Evolutionary conservation across 2,113 vertebrate genomes (phyloP).

Genomic region (Epinephelus fuscoguttatus): DNA sequence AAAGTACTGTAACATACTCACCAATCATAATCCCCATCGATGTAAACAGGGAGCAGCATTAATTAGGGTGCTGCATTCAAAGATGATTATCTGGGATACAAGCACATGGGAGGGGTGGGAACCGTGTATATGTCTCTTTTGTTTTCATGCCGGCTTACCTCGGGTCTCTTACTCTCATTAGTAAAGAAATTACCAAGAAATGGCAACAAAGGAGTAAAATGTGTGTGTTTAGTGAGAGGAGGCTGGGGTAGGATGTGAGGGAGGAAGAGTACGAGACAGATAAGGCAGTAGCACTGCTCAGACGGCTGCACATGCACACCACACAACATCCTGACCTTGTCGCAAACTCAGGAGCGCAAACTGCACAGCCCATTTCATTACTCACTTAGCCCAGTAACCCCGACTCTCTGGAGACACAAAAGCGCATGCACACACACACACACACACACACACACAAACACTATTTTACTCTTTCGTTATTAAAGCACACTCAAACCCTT

Average conservation of each 20-base stretch:
- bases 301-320: conserved; percentile 22
- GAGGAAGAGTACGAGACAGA: conserved; percentile 30
- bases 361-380: conserved; percentile 49
- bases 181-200: neutral
- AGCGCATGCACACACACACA: conserved; percentile 29
- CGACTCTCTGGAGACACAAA: conserved; percentile 6
- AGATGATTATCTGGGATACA: conserved; percentile 44
- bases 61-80: conserved; percentile 46
- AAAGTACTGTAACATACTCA: conserved; percentile 32
- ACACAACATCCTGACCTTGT: conserved; percentile 57
- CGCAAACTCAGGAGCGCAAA: conserved; percentile 52
- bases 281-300: conserved; percentile 13
- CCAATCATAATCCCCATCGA: conserved; percentile 35
- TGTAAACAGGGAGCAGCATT: conserved; percentile 49
- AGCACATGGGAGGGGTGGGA: conserved; percentile 19
- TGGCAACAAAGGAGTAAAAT: neutral
- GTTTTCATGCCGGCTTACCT: conserved; percentile 34
- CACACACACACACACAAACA: conserved; percentile 19
- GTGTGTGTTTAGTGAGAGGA: neutral
- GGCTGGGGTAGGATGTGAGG: neutral
- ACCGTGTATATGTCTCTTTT: conserved; percentile 18
- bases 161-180: neutral
- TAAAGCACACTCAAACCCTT: conserved; percentile 18
- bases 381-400: conserved; percentile 36
- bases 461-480: conserved; percentile 12